Evolutionary conservation across 1,140 invertebrate genomes (phyloP).

Genomic region (Oscheius sp.): DNA sequence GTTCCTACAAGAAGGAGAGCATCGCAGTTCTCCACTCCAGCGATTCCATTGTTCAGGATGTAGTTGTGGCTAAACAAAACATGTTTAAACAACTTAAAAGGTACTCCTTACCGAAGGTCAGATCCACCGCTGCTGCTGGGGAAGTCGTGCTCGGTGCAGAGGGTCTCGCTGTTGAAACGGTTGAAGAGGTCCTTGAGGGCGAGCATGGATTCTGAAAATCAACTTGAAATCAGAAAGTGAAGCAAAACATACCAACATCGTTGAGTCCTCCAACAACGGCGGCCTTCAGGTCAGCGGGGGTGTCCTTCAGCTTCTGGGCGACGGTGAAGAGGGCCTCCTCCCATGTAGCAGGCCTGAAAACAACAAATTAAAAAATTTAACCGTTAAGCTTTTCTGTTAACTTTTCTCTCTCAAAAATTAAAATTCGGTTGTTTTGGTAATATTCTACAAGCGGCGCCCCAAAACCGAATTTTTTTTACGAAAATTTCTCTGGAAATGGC

Average conservation of each 20-base stretch:
- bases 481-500: too few relatives aligned
- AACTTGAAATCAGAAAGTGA: conserved; percentile 1
- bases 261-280: conserved; percentile 83
- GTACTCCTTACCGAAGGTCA: conserved; percentile 37
- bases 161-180: conserved; percentile 76
- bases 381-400: too few relatives aligned
- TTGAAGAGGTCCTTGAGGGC: conserved; percentile 93
- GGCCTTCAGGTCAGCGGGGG: conserved; percentile 69
- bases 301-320: conserved; percentile 60
- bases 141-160: conserved; percentile 86
- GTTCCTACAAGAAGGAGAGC: conserved; percentile 87
- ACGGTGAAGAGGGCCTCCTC: conserved; percentile 58
- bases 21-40: conserved; percentile 86
- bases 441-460: too few relatives aligned
- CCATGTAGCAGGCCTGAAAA: conserved; percentile 50
- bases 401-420: too few relatives aligned
- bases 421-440: too few relatives aligned
- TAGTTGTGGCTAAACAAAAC: too few relatives aligned
- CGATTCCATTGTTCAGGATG: conserved; percentile 64
- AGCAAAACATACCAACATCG: conserved; percentile 71
- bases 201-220: conserved; percentile 70
- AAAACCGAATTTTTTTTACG: too few relatives aligned
- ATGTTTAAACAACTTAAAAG: conserved; percentile 26
- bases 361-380: too few relatives aligned
- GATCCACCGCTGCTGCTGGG: conserved; percentile 77